These are phyloP conservation scores for Sialia sialis DNA, from an alignment of 2,113 vertebrate genomes.

Conservation along the genomic window DNA sequence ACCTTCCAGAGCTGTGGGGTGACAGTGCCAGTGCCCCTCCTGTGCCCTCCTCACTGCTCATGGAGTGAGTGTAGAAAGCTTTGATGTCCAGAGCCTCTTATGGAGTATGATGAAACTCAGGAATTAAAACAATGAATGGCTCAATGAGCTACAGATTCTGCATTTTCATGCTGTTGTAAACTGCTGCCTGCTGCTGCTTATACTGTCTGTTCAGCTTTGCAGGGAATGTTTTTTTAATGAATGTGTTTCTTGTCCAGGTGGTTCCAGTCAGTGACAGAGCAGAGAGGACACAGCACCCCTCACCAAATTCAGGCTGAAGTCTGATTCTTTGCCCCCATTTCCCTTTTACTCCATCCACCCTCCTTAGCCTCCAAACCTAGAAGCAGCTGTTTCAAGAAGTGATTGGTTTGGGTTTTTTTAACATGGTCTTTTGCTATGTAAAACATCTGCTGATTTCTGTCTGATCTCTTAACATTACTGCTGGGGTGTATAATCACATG, in stretches of 20 bases:
- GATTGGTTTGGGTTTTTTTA: background rate
- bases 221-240: background rate
- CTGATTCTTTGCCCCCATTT: background rate
- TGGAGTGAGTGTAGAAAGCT: accelerated
- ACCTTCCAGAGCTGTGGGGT: background rate
- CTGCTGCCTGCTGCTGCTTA: background rate
- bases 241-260: background rate
- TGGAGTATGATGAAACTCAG: background rate
- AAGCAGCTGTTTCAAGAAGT: background rate
- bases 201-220: background rate
- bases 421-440: background rate
- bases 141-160: background rate
- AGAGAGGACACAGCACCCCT: background rate
- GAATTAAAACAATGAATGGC: background rate
- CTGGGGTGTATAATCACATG: slow-evolving; percentile 3
- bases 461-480: background rate
- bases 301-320: background rate
- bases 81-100: background rate
- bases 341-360: background rate
- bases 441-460: slow-evolving; percentile 25
- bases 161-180: background rate
- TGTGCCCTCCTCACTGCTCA: background rate
- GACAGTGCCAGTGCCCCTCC: background rate
- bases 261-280: background rate
- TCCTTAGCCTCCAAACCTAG: background rate